Percentiles rank a stretch among this genome's conserved stretches.
Conservation (phyloP, 2,113 vertebrate genomes). For the Campylorhamphus procurvoides region DNA sequence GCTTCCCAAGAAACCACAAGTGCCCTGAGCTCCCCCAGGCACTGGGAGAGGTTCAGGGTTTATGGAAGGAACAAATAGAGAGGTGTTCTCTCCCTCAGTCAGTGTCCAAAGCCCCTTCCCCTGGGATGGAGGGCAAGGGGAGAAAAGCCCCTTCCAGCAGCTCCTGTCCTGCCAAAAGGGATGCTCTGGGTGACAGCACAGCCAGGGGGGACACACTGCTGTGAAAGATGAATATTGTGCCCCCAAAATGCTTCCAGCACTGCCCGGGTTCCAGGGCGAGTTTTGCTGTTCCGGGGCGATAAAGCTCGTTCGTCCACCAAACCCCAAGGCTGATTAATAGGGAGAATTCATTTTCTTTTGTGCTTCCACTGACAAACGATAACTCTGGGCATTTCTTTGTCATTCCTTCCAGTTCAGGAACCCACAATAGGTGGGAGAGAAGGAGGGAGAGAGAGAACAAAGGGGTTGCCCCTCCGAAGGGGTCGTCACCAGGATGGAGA, state of each 20-base stretch:
- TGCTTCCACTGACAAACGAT: neutral
- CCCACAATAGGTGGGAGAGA: neutral
- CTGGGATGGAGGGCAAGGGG: neutral
- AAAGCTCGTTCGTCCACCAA: too few relatives aligned
- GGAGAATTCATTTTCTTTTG: neutral
- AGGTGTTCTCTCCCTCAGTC: neutral
- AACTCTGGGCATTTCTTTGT: neutral
- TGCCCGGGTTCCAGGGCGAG: neutral
- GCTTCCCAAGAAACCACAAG: neutral
- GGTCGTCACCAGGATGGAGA: neutral
- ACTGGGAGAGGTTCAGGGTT: neutral
- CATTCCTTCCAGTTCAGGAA: neutral
- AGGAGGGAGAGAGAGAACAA: neutral
- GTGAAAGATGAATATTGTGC: neutral
- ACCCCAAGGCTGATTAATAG: neutral
- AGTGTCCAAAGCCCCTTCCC: neutral
- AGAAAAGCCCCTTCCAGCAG: neutral
- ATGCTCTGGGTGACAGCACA: neutral
- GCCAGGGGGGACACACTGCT: neutral
- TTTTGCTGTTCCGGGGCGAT: neutral
- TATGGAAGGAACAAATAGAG: neutral
- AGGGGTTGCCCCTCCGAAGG: neutral
- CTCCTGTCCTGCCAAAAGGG: neutral
- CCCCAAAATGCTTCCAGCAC: neutral
- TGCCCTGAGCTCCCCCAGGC: neutral